phyloP scores from a whole-genome alignment of 2,797 vertebrate genomes.

The Rhinogobio ventralis region DNA sequence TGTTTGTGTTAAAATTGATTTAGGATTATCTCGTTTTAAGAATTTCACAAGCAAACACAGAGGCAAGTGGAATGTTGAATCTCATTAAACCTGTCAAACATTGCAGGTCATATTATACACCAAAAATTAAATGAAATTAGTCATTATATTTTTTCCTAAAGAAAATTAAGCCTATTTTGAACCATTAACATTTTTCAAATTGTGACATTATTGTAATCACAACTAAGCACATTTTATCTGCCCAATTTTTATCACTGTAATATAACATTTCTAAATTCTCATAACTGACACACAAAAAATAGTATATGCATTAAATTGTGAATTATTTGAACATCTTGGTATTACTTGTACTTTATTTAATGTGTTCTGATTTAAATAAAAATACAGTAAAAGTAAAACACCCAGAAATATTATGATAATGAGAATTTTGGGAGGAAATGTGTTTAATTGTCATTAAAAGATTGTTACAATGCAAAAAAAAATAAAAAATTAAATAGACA shows the following conservation, averaged over 20 bases:
- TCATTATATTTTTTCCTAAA: neutral
- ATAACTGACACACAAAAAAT: neutral
- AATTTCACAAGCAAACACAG: neutral
- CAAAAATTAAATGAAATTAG: neutral
- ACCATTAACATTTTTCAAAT: too few relatives aligned
- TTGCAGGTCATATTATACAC: neutral
- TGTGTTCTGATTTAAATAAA: neutral
- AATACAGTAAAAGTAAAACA: neutral
- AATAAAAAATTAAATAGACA: neutral
- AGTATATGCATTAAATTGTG: neutral
- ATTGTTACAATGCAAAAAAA: neutral
- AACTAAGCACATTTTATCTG: neutral
- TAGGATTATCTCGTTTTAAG: constrained; percentile 1
- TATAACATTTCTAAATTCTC: neutral
- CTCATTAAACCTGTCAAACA: neutral
- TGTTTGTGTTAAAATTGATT: constrained; percentile 14
- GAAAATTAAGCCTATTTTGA: neutral
- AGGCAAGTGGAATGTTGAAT: neutral
- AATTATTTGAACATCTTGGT: neutral
- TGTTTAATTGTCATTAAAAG: neutral
- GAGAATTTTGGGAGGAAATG: neutral
- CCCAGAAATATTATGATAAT: neutral
- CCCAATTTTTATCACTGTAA: neutral
- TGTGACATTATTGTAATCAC: neutral
- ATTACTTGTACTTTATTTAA: neutral